Conservation (phyloP, 2,888 invertebrate genomes). For the Pandemis heparana region DNA sequence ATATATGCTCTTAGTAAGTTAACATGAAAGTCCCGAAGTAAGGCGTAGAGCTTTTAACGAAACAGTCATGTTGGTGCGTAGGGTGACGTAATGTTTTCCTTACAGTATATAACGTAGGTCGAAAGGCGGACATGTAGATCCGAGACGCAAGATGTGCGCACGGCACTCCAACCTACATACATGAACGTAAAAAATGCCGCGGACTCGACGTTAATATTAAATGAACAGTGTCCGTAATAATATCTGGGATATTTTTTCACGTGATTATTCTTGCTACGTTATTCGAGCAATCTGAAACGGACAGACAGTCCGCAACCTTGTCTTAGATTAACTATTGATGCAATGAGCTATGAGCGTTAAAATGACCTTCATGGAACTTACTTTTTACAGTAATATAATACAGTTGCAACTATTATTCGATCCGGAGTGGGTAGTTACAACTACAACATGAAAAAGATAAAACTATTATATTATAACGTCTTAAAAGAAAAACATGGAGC, state of each 20-base stretch:
- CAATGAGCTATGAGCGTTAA: constrained; percentile 15
- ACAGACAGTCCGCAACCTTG: constrained; percentile 16
- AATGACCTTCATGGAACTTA: neutral
- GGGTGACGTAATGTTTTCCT: constrained; percentile 78
- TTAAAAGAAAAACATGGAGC: too few relatives aligned
- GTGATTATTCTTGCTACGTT: constrained; percentile 11
- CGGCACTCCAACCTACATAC: constrained; percentile 81
- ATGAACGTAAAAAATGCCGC: constrained; percentile 73
- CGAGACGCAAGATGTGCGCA: constrained; percentile 75
- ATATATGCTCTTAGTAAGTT: neutral
- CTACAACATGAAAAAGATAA: neutral
- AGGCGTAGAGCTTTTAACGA: constrained; percentile 52
- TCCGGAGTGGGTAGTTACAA: neutral
- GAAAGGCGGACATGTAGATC: constrained; percentile 75
- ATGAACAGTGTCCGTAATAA: constrained; percentile 13
- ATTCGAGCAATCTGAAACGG: constrained; percentile 18
- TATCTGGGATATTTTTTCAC: constrained; percentile 13
- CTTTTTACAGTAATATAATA: neutral
- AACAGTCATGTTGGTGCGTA: constrained; percentile 54
- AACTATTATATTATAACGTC: neutral
- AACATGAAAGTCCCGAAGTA: constrained; percentile 47
- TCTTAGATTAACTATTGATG: constrained; percentile 22
- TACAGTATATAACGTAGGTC: constrained; percentile 67
- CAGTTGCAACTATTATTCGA: neutral
- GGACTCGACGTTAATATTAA: constrained; percentile 58